phyloP scores from a whole-genome alignment of 64 coral and sea anemone species.

The Montipora cactus region DNA sequence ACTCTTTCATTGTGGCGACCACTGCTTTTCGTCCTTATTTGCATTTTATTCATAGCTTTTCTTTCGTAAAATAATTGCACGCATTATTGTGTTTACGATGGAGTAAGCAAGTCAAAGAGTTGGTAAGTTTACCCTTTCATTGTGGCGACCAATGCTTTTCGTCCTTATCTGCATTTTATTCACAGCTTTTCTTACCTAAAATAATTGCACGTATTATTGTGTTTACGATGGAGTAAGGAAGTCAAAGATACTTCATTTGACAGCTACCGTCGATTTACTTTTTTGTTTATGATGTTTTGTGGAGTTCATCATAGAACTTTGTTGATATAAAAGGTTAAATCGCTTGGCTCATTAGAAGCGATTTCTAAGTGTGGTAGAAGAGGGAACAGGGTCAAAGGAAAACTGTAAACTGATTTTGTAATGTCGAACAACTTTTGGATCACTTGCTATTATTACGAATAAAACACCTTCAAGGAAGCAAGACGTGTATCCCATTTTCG shows the following conservation, averaged over 20 bases:
- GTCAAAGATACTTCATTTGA: neutral
- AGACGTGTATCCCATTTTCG: neutral
- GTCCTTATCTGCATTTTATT: conserved; percentile 36
- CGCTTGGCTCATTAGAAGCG: too few species aligned
- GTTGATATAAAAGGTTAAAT: too few species aligned
- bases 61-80: neutral
- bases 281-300: neutral
- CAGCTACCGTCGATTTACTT: neutral
- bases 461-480: too few species aligned
- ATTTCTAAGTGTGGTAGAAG: neutral
- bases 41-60: conserved; percentile 18
- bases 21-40: conserved; percentile 20
- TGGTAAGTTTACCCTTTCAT: conserved; percentile 7
- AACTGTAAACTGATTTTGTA: neutral
- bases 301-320: neutral
- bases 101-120: neutral
- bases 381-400: too few species aligned
- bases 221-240: neutral
- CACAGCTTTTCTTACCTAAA: neutral
- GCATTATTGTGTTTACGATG: neutral
- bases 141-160: conserved; percentile 20
- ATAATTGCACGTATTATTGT: neutral
- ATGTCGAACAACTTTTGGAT: neutral
- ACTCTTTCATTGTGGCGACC: neutral
- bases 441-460: neutral